Base-by-base conservation (phyloP, 2,797 vertebrate species). In the Coreius guichenoti region DNA sequence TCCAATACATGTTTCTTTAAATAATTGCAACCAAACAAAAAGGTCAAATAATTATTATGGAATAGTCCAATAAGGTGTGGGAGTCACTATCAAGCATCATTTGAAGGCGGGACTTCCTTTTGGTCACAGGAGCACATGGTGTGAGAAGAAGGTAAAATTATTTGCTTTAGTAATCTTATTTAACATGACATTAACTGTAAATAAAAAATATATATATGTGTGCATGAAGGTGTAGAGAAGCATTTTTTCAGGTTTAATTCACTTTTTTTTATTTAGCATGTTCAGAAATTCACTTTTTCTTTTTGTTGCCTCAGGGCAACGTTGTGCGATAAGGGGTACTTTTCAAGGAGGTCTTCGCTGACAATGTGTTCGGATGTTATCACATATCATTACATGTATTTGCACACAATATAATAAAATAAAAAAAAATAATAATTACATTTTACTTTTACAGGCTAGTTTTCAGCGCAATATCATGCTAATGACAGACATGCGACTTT, bases 211-310 rank as follows among this genome's bases (percentile, higher is more conserved):
- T n/a, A 47, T 61, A 58, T 87, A 13, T 84, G 33, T 81, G n/a
- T 29, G 21, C 58, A 21, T 82, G n/a, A 69, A 58, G 29, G 26
- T 88, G 43, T 81, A 76, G 45, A 47, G 45, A 47, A 47, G 45
- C 45, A 47, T 47, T 14, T 47, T 47, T 12, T 47, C 45, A 14
- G 12, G 45, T 47, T 75, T 51, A 56, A 77, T 77, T 43, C 21
- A 23, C 56, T 33, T 77, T 76, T n/a, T n/a, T 36, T 77, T 31
- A 77, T 77, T 56, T 77, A 47, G 74, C 74, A 54, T 56, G 74
- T 33, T 77, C 69, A 33, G 3, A 33, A 33, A 33, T 33, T 33
- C 33, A 33, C 2, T 33, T 33, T 33, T 33, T 33, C 33, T 72
- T 43, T 72, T 72, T 26, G 69, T 72, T 72, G 36, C 69, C 36